Evolutionary conservation across 1,140 invertebrate genomes (phyloP), one percentile per base, ranked within the genome.

Genomic region (Tetramorium simillimum): DNA sequence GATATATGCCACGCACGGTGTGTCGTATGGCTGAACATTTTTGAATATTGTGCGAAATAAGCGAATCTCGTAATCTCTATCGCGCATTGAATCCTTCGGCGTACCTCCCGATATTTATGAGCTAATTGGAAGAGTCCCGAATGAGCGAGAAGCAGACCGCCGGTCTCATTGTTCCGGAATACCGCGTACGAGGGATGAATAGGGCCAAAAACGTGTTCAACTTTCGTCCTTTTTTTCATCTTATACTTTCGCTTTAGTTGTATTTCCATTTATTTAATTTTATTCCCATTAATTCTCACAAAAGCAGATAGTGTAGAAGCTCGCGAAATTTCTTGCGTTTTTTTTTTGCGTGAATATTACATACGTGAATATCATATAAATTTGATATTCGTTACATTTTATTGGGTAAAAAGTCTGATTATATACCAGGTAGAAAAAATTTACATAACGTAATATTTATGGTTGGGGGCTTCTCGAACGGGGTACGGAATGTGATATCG

Each of bases 1-100:
- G 14, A 84, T 75, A 73, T 21, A 24, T 33, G 37, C n/a, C n/a
- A 46, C 12, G 37, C 37, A 14, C 24, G 33, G 56, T 43, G 10
- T 51, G 49, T 24, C 24, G 56, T 65, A 53, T 12, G 16, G 10
- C 28, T 16, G 53, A 60, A 84, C 49, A 73, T 75, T 84, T 75
- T 84, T 49, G 12, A 51, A 75, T 75, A 60, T 84, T 9, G 18
- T n/a, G 18, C 69, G n/a, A 84, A 33, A 84, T 49, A 24, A 62
- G 62, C 21, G 24, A 69, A 7, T 72, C 40, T 24, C 37, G 21
- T 21, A 40, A 67, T 80, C 10, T 18, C n/a, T 43, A 33, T 14
- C 1, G 58, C 5, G 58, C 58, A 84, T 84, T 73, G 33, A 84
- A 62, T 60, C 72, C 43, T 43, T 58, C 43, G 67, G 18, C 0